phyloP scores from a whole-genome alignment of 2,888 invertebrate species.

The Formica aserva region DNA sequence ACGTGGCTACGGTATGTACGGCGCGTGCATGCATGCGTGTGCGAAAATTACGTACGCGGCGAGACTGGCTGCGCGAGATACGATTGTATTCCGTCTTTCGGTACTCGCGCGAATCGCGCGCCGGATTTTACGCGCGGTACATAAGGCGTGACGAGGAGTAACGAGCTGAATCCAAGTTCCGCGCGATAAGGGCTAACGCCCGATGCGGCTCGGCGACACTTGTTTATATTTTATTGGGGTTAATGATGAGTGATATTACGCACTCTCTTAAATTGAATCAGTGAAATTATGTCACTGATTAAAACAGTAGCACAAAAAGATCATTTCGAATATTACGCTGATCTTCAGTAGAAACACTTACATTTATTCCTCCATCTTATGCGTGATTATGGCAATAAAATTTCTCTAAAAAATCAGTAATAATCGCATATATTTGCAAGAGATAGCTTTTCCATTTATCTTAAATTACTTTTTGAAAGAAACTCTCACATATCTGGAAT shows the following conservation, averaged over 20 bases:
- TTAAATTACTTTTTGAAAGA: background rate
- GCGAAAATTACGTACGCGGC: constrained; percentile 58
- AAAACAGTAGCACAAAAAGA: background rate
- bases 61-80: constrained; percentile 65
- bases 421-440: background rate
- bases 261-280: background rate
- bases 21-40: constrained; percentile 28
- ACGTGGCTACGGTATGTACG: background rate
- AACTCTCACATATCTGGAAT: background rate
- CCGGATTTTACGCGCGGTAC: constrained; percentile 46
- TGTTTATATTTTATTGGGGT: constrained; percentile 4
- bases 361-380: background rate
- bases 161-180: constrained; percentile 44
- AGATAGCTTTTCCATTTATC: background rate
- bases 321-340: background rate
- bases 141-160: constrained; percentile 55
- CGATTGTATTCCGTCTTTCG: constrained; percentile 68
- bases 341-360: background rate
- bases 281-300: background rate
- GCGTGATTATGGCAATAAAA: too few relatives aligned
- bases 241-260: constrained; percentile 11
- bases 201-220: constrained; percentile 13
- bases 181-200: constrained; percentile 37
- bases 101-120: constrained; percentile 57
- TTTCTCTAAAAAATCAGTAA: too few relatives aligned